phyloP scores from a whole-genome alignment of 1,140 invertebrate genomes.

The Laupala kohalensis region DNA sequence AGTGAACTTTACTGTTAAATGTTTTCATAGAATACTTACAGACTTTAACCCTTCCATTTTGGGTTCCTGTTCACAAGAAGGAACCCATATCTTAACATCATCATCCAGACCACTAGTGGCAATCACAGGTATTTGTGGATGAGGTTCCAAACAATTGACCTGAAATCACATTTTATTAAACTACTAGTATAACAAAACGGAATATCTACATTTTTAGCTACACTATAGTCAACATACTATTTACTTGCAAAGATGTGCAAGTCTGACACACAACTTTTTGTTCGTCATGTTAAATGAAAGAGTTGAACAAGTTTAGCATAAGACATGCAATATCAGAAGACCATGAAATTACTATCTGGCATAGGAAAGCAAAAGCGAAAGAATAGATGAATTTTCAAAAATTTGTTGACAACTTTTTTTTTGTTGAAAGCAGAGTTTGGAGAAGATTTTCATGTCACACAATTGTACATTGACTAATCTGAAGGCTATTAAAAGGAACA shows the following conservation, averaged over 20 bases:
- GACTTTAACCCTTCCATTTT: constrained; percentile 33
- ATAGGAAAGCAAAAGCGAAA: too few species aligned
- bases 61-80: constrained; percentile 46
- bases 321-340: too few species aligned
- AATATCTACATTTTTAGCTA: too few species aligned
- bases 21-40: constrained; percentile 24
- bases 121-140: constrained; percentile 73
- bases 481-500: background rate
- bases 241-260: background rate
- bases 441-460: too few species aligned
- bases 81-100: constrained; percentile 89
- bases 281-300: background rate
- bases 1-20: background rate
- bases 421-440: too few species aligned
- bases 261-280: background rate
- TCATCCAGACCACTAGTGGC: constrained; percentile 84
- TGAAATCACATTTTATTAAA: too few species aligned
- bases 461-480: too few species aligned
- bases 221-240: background rate
- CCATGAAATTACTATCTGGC: too few species aligned
- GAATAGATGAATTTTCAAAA: too few species aligned
- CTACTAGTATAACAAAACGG: too few species aligned
- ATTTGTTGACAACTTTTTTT: too few species aligned
- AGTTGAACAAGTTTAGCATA: constrained; percentile 10
- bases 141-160: constrained; percentile 86